Evolutionary conservation across 2,113 vertebrate species (phyloP), one percentile per base, ranked within the genome.

Genomic region (Chionodraco myersi): DNA sequence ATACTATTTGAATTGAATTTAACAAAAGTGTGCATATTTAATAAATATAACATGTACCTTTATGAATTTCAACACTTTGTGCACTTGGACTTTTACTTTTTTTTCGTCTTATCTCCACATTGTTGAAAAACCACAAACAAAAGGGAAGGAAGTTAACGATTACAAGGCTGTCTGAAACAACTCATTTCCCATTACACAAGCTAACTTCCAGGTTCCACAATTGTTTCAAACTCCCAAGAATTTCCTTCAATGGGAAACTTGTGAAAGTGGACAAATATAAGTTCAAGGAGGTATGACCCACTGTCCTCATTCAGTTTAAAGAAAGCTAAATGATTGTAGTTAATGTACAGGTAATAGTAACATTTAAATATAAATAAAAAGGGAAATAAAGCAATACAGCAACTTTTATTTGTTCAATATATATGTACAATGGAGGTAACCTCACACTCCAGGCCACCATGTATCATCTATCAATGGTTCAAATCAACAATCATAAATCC

Each of bases 41-140:
- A 41, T 41, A 41, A 41, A 7, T 41, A 41, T 41, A 41, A 41
- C 36, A 6, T 41, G 36, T 41, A 41, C 36, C 5, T 41, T 41
- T 41, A 41, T 6, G 36, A 41, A 41, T 41, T 41, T 41, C 36
- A 41, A 41, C 6, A 7, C 36, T 41, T 41, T 41, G 6, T 6
- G 15, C 51, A 63, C 49, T 45, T 59, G 49, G 63, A 82, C 18
- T 88, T 92, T 93, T 91, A 93, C 93, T 92, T 93, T 93, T 88
- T 89, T 85, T 93, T 92, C 87, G 82, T 66, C 65, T 62, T 8
- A 80, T 84, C 82, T 88, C 84, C 80, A 94, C 94, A 92, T 85
- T 79, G 88, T 90, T 90, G 81, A 89, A 84, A 88, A 51, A 67
- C 49, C 74, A 30, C 30, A 79, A 81, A 85, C 88, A 86, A 8